Base-by-base conservation (phyloP, 2,888 invertebrate species). In the Epinotia bilunana region DNA sequence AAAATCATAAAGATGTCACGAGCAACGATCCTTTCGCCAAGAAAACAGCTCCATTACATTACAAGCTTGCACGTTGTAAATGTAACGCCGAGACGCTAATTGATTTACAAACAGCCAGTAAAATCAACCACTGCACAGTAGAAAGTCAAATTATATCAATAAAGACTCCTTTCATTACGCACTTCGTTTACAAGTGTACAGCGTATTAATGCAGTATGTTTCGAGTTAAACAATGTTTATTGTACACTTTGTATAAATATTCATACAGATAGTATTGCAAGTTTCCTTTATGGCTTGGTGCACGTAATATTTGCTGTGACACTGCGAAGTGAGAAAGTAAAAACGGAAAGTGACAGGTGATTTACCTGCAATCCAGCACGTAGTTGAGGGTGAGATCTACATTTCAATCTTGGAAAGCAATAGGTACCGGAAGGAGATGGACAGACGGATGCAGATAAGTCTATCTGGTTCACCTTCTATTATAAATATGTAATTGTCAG, bases 241-340 rank as follows among this genome's bases (percentile, higher is more conserved):
- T 18, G 60, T 63, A 64, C 20, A 23, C 63, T 49, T 57, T 33
- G 69, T 67, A 60, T 61, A 55, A 60, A 55, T 69, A 74, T 74
- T 57, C 57, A 69, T 58, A 58, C 55, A 70, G 58, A 69, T 60
- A 69, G 57, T 46, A 74, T 64, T 62, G 73, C 68, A 73, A 61
- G 63, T 78, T 76, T 78, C 74, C 70, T 78, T 72, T 76, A 79
- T 74, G 78, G 80, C 79, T 76, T 79, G 80, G 23, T 65, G 78
- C 87, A 86, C 86, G 90, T 89, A 88, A 85, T 84, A 84, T 84
- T 83, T 82, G 73, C 82, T 83, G 85, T 82, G 82, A 83, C 83
- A 83, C 73, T 76, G 83, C 81, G 76, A 82, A 76, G 78, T 82
- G 84, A 82, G 90, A 90, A 89, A 90, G 89, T 84, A 77, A 79